These are phyloP conservation scores for Lacanobia wlatinum DNA, from an alignment of 2,888 invertebrate genomes.

Conservation along the genomic window DNA sequence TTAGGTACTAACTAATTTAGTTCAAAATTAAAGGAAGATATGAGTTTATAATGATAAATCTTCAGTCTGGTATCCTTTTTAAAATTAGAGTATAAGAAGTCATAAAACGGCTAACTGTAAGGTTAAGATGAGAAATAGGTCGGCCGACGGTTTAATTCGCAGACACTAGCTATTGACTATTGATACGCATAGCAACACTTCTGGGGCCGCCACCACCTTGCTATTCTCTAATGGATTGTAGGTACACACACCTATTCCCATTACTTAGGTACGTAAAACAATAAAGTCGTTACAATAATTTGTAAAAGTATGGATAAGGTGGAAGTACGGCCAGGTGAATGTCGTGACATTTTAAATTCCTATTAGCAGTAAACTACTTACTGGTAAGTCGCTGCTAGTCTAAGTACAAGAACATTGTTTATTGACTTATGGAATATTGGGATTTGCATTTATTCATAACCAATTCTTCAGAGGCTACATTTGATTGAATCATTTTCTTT, in stretches of 20 bases:
- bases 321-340: slow-evolving; percentile 40
- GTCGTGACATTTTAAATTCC: slow-evolving; percentile 38
- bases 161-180: slow-evolving; percentile 46
- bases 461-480: not conserved
- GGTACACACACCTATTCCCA: slow-evolving; percentile 40
- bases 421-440: slow-evolving; percentile 15
- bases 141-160: slow-evolving; percentile 47
- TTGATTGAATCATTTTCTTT: slow-evolving; percentile 8
- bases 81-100: slow-evolving; percentile 40
- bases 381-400: no score
- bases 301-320: slow-evolving; percentile 22
- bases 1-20: not conserved
- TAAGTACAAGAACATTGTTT: slow-evolving; percentile 39
- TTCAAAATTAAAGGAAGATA: not conserved
- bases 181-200: slow-evolving; percentile 46
- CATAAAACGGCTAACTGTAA: slow-evolving; percentile 55
- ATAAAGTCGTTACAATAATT: slow-evolving; percentile 44
- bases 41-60: slow-evolving; percentile 5
- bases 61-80: slow-evolving; percentile 8
- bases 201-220: slow-evolving; percentile 13
- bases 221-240: slow-evolving; percentile 31
- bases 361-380: slow-evolving; percentile 6
- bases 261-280: slow-evolving; percentile 39
- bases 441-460: slow-evolving; percentile 14
- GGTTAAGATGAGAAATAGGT: slow-evolving; percentile 55